These are phyloP conservation scores for Neoaliturus tenellus DNA, from an alignment of 2,888 invertebrate genomes.

Conservation along the genomic window DNA sequence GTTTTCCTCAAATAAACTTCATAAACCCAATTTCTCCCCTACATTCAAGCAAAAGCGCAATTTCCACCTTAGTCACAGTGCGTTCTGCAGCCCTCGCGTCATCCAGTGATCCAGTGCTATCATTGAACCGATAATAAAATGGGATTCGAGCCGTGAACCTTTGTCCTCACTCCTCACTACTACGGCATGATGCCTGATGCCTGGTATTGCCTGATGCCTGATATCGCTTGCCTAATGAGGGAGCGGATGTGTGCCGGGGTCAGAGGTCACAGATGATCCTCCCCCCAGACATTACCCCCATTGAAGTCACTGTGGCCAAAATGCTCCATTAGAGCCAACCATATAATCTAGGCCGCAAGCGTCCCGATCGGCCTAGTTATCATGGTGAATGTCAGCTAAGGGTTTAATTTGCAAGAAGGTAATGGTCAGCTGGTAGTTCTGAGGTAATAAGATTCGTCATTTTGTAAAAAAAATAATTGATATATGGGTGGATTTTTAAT, in stretches of 20 bases:
- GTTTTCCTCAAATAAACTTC: no score
- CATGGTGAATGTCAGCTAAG: background rate
- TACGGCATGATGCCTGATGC: background rate
- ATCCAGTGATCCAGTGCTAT: background rate
- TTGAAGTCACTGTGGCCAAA: background rate
- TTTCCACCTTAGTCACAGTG: background rate
- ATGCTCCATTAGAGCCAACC: background rate
- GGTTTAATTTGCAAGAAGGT: no score
- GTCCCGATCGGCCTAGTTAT: background rate
- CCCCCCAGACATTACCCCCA: background rate
- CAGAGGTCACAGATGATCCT: background rate
- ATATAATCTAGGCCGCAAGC: background rate
- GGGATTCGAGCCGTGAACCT: background rate
- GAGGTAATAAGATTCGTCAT: no score
- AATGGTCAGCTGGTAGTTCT: no score
- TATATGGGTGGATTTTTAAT: no score
- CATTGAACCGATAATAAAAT: background rate
- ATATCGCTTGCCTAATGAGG: background rate
- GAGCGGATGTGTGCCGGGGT: background rate
- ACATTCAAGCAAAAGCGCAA: no score
- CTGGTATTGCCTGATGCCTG: background rate
- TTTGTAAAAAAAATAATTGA: no score
- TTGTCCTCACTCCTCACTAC: background rate
- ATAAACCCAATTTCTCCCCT: no score
- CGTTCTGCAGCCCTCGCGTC: background rate